Evolutionary conservation across 2,888 invertebrate species (phyloP).

Genomic region (Eudasyphora cyanicolor): DNA sequence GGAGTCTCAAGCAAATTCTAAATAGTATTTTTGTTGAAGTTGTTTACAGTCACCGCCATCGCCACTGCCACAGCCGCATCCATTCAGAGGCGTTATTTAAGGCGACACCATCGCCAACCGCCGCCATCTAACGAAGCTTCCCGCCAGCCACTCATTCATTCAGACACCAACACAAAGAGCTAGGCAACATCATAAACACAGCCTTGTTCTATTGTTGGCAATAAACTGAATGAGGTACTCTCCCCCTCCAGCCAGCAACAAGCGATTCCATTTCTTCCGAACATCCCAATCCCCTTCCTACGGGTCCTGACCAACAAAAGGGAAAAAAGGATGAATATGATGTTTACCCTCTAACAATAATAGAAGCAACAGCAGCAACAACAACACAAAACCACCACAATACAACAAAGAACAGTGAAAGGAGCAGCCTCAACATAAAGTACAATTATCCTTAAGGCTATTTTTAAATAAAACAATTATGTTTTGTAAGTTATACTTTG

Average conservation of each 20-base stretch:
- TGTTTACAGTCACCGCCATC: constrained; percentile 24
- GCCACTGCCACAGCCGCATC: neutral
- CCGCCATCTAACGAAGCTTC: neutral
- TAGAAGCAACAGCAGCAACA: constrained; percentile 42
- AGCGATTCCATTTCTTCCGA: constrained; percentile 22
- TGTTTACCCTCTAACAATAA: constrained; percentile 52
- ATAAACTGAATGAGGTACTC: constrained; percentile 4
- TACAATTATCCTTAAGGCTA: constrained; percentile 37
- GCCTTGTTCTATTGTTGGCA: constrained; percentile 39
- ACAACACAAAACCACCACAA: too few species aligned
- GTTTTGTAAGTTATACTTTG: neutral
- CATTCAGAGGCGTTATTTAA: constrained; percentile 28
- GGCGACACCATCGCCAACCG: constrained; percentile 20
- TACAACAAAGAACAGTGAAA: neutral
- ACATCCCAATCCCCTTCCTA: neutral
- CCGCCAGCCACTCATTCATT: neutral
- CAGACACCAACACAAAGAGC: constrained; percentile 13
- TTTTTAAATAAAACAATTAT: constrained; percentile 31
- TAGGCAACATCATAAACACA: neutral
- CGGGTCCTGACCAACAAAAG: neutral
- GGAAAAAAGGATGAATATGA: constrained; percentile 35
- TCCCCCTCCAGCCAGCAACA: constrained; percentile 27
- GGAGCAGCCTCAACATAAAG: constrained; percentile 33
- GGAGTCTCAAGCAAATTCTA: constrained; percentile 48
- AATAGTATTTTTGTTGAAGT: constrained; percentile 38